These are phyloP conservation scores for Galerucella nymphaeae DNA, from an alignment of 2,888 invertebrate genomes.

Conservation along the genomic window DNA sequence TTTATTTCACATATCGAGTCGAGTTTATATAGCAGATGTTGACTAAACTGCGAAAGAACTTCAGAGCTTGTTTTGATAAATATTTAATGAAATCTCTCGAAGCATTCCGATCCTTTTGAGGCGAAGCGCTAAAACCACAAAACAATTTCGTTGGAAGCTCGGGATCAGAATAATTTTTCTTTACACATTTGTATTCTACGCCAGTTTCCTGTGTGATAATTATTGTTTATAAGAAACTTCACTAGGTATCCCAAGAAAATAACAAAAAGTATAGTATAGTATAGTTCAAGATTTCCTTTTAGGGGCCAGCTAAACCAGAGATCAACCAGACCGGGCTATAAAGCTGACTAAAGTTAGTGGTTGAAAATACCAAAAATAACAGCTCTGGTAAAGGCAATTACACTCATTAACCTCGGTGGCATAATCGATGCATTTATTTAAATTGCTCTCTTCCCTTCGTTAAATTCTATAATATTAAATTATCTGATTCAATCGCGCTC, in stretches of 20 bases:
- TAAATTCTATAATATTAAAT: slow-evolving; percentile 9
- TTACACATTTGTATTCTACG: not conserved
- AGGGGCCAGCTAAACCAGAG: too few relatives aligned
- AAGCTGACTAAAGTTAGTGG: not conserved
- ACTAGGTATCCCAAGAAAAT: too few relatives aligned
- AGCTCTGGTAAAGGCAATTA: not conserved
- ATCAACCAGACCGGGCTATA: too few relatives aligned
- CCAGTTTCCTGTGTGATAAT: not conserved
- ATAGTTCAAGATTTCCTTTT: too few relatives aligned
- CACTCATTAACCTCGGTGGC: not conserved
- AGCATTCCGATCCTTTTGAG: slow-evolving; percentile 7
- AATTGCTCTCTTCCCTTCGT: not conserved
- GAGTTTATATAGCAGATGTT: slow-evolving; percentile 35
- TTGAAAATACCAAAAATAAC: not conserved
- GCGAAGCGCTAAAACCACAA: slow-evolving; percentile 8
- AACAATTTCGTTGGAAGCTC: slow-evolving; percentile 9
- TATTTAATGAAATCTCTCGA: slow-evolving; percentile 32
- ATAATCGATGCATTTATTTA: not conserved
- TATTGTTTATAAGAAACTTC: not conserved
- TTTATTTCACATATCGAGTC: slow-evolving; percentile 41
- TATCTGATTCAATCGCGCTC: slow-evolving; percentile 4
- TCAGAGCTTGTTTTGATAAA: slow-evolving; percentile 34
- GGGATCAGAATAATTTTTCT: slow-evolving; percentile 5
- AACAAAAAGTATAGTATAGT: too few relatives aligned
- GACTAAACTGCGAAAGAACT: slow-evolving; percentile 33